Evolutionary conservation across 2,888 invertebrate species (phyloP).

Genomic region (Hirtodrosophila histrioides): DNA sequence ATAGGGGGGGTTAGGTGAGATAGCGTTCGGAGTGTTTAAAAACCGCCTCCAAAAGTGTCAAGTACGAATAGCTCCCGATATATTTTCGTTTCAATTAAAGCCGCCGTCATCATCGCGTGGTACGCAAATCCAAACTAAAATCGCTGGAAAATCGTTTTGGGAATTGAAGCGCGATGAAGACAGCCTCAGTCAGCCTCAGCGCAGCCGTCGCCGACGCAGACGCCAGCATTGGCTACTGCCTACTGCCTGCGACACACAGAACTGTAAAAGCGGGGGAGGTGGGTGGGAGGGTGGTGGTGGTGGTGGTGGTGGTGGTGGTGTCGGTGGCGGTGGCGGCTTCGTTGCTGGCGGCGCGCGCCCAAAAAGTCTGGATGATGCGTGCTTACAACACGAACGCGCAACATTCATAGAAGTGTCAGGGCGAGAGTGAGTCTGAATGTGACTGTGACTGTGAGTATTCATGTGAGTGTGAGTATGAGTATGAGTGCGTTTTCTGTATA

Average conservation of each 20-base stretch:
- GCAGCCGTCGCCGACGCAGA: conserved; percentile 34
- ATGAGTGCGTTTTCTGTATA: conserved; percentile 4
- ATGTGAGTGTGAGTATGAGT: conserved; percentile 3
- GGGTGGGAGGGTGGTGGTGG: conserved; percentile 9
- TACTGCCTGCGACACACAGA: conserved; percentile 47
- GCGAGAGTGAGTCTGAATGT: neutral
- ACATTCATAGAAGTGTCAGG: neutral
- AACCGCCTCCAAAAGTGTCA: conserved; percentile 50
- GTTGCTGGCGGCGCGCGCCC: conserved; percentile 45
- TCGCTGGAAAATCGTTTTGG: conserved; percentile 82
- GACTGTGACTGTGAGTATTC: neutral
- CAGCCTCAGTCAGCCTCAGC: conserved; percentile 51
- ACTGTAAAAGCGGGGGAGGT: conserved; percentile 37
- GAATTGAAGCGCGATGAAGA: conserved; percentile 78
- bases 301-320: conserved; percentile 14
- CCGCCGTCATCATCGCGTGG: conserved; percentile 83
- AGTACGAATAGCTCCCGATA: conserved; percentile 39
- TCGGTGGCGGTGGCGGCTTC: conserved; percentile 19
- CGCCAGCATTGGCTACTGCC: conserved; percentile 30
- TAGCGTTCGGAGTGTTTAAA: conserved; percentile 25
- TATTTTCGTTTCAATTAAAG: conserved; percentile 70
- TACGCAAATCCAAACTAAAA: conserved; percentile 84
- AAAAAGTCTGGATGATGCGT: conserved; percentile 64
- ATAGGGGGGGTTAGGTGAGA: conserved; percentile 12
- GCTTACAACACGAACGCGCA: conserved; percentile 14